Percentiles rank a stretch among this genome's conserved stretches.
Conservation (phyloP, 2,797 vertebrate genomes). For the Leptodactylus fallax region DNA sequence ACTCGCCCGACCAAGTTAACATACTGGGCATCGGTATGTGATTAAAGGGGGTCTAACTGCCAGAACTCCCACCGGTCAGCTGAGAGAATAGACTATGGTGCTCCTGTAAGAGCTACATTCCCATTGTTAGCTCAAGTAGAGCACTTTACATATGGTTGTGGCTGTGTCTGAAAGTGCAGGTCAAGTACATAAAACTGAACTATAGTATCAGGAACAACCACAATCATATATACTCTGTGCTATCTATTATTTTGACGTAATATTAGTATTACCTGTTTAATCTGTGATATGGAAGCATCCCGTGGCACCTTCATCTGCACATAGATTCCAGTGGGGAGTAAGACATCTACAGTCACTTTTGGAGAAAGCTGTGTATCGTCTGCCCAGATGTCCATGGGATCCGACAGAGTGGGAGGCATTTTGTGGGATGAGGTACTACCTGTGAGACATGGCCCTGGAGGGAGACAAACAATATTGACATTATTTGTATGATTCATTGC, state of each 20-base stretch:
- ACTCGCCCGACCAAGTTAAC: no score
- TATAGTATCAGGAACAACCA: no score
- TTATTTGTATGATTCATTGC: neutral
- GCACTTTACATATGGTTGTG: neutral
- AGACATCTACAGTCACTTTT: slow-evolving; percentile 92
- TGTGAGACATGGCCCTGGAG: slow-evolving; percentile 89
- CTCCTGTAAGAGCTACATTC: no score
- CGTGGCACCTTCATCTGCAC: slow-evolving; percentile 95
- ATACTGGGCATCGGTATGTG: no score
- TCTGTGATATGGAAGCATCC: slow-evolving; percentile 93
- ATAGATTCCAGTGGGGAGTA: slow-evolving; percentile 96
- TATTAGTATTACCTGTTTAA: slow-evolving; percentile 88
- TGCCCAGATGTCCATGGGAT: slow-evolving; percentile 96
- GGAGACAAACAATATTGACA: slow-evolving; percentile 11
- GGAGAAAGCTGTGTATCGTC: slow-evolving; percentile 88
- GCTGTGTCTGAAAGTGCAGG: neutral
- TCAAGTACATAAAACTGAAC: no score
- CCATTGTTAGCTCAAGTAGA: no score
- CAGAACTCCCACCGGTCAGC: no score
- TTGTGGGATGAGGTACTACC: slow-evolving; percentile 81
- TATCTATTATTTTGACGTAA: no score
- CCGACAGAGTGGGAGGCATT: slow-evolving; percentile 98
- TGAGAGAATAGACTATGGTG: no score
- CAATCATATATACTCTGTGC: no score
- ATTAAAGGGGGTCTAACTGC: no score